Base-by-base conservation (phyloP, 1,140 invertebrate species). In the Bombus superbus region DNA sequence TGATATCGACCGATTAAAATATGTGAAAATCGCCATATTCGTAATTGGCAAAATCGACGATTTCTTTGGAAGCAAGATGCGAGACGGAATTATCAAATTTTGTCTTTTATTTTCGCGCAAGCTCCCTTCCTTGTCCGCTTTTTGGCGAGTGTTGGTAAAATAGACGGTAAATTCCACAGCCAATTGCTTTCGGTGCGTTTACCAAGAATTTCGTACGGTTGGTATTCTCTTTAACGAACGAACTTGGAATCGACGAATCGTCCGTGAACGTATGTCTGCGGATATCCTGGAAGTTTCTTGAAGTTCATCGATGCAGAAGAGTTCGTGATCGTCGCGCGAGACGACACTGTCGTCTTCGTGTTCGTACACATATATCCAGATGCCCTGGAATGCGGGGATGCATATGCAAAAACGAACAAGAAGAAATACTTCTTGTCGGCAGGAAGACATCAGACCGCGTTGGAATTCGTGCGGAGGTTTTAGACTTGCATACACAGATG, bases 191-290 rank as follows among this genome's bases (percentile, higher is more conserved):
- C 44, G 85, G 44, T 28, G 64, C 68, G 71, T 86, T 66, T 8
- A 25, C 3, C 35, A 25, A 32, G 32, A 32, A 38, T 68, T 38
- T 68, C 32, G 18, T 22, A 22, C 35, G 66, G 66, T 15, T 38
- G 25, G 28, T n/a, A 62, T 85, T 68, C 77, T 75, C 44, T 81
- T 72, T 89, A 84, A 87, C 57, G 81, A 89, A 83, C 79, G 87
- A 82, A 89, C 75, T 80, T 89, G 22, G 9, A 8, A 22, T 22
- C 18, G 66, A 9, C 59, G 75, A 75, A 77, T 69, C 74, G 62
- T 62, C 53, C 57, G 35, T 76, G 76, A 64, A 42, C n/a, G 62
- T 59, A 71, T 25, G 69, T 35, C 47, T 81, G 42, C 75, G 76
- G 44, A 66, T 38, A 79, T 71, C n/a, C 57, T 44, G 25, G 25